Base-by-base conservation (phyloP, 2,113 vertebrate genomes). In the Thermophis baileyi region DNA sequence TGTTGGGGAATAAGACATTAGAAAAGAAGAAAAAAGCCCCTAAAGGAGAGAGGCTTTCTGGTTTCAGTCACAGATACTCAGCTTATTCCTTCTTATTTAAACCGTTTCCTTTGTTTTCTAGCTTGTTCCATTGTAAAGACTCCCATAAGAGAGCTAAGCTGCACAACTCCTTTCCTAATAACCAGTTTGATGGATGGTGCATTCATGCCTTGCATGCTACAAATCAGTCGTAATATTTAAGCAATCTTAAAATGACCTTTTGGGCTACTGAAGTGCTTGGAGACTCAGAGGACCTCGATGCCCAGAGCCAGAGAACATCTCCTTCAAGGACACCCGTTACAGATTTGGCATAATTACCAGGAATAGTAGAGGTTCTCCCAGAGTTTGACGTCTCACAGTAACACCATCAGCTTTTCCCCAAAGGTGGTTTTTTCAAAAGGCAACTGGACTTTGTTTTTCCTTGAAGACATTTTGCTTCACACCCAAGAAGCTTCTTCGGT, bases 271-370 rank as follows among this genome's bases (percentile, higher is more conserved):
- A 35, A 60, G 54, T 44, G 90, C 91, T 55, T 90, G 91, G 18
- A 93, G 55, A 47, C 44, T 55, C 12, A 93, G 46, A 25, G 53
- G 54, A 85, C 91, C 93, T 46, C 93, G 89, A 4, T 93, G 93
- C 25, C 90, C 94, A 89, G 69, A 92, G 90, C 92, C 92, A 86
- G 89, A 51, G 20, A 91, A 35, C 53, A 47, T 85, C 10, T 90
- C 88, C 54, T 93, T 91, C 16, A 94, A 94, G 63, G 30, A 6
- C 30, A 35, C n/a, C 63, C 4, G 0, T 54, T 35, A 20, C 51
- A 89, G 92, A 35, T 10, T 91, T 91, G 25, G 89, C 89, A 63
- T 27, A 7, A 18, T 51, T n/a, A 50, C 87, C 25, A 51, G 27
- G 47, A 51, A 51, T n/a, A n/a, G 1, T n/a, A 88, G 49, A 88